Percentiles rank a stretch among this genome's conserved stretches.
These are phyloP conservation scores for Campopleginae sp. DNA, from an alignment of 2,888 invertebrate genomes.

Conservation along the genomic window DNA sequence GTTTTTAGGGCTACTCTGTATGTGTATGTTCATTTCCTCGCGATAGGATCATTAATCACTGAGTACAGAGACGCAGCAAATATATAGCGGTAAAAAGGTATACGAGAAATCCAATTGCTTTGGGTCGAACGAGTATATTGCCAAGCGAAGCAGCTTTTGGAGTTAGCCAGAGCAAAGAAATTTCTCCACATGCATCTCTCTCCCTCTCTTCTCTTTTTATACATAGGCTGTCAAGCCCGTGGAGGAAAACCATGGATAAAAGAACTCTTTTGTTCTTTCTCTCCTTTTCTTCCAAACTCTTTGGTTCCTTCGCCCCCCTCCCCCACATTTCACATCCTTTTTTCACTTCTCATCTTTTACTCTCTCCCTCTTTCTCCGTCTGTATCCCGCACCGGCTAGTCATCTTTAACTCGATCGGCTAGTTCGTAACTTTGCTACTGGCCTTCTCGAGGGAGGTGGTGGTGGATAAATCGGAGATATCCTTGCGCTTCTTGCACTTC, in stretches of 20 bases:
- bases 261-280: constrained; percentile 10
- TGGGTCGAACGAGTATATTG: constrained; percentile 40
- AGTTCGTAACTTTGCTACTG: constrained; percentile 48
- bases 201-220: background rate
- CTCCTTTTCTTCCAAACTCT: background rate
- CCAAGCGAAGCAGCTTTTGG: constrained; percentile 49
- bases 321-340: constrained; percentile 10
- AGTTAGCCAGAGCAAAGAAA: constrained; percentile 29
- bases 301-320: constrained; percentile 15
- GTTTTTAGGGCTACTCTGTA: background rate
- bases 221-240: constrained; percentile 27
- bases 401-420: constrained; percentile 39
- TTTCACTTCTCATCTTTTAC: constrained; percentile 37
- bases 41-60: constrained; percentile 56
- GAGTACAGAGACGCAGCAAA: constrained; percentile 45
- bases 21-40: constrained; percentile 7
- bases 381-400: background rate
- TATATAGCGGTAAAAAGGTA: constrained; percentile 24
- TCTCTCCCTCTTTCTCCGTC: background rate
- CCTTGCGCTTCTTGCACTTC: constrained; percentile 28
- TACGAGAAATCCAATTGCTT: constrained; percentile 37
- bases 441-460: background rate
- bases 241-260: constrained; percentile 19
- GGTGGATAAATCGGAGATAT: constrained; percentile 22
- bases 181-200: constrained; percentile 22